Evolutionary conservation across 2,113 vertebrate species (phyloP).

Genomic region (Holacanthus passer): DNA sequence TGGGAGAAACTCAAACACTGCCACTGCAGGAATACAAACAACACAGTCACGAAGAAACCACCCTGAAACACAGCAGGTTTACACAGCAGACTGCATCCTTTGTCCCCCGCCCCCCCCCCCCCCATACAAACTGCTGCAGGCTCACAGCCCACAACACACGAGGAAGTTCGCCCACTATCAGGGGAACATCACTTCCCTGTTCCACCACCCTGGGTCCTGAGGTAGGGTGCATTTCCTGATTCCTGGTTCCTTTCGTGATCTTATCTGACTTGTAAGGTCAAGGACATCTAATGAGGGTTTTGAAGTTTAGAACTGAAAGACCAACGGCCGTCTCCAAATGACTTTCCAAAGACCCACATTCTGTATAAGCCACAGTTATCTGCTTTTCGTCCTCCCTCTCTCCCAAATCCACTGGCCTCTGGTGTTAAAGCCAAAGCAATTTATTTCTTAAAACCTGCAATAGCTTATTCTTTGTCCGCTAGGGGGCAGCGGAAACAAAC

Average conservation of each 20-base stretch:
- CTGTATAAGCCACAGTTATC: no score
- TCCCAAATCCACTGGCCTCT: background rate
- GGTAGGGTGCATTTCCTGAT: background rate
- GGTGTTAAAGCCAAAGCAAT: background rate
- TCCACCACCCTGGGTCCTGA: background rate
- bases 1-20: constrained; percentile 50
- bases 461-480: background rate
- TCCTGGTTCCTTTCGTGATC: background rate
- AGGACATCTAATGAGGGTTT: background rate
- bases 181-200: background rate
- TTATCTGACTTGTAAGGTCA: background rate
- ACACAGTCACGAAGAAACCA: constrained; percentile 9
- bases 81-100: background rate
- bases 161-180: background rate
- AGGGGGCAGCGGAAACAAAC: no score
- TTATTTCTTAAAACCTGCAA: background rate
- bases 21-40: constrained; percentile 14
- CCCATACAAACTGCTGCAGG: background rate
- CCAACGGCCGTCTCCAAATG: no score
- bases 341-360: no score
- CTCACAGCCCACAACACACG: background rate
- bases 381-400: background rate
- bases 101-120: no score
- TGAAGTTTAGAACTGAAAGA: background rate
- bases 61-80: background rate